Percentiles rank a stretch among this genome's conserved stretches.
These are phyloP conservation scores for Boloria euphrosyne DNA, from an alignment of 2,888 invertebrate genomes.

Conservation along the genomic window DNA sequence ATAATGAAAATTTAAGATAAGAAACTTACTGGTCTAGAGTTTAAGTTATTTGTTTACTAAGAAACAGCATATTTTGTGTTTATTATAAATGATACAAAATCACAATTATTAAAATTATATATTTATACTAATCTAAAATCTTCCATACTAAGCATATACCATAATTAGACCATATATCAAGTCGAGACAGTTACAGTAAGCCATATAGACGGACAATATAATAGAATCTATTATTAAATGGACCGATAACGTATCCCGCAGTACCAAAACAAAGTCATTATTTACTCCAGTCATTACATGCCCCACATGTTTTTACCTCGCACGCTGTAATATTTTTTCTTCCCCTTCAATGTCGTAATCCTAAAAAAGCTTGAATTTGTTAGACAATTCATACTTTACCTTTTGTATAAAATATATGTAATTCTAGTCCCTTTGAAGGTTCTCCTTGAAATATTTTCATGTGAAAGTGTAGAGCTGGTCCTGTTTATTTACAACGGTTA, in stretches of 20 bases:
- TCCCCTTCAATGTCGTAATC: constrained; percentile 4
- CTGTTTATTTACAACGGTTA: constrained; percentile 1
- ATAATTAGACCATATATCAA: constrained; percentile 7
- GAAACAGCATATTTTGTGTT: too few relatives aligned
- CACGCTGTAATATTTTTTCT: constrained; percentile 15
- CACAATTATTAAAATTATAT: not conserved
- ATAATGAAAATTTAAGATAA: too few relatives aligned
- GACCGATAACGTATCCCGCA: constrained; percentile 8
- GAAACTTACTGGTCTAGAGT: too few relatives aligned
- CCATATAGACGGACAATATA: constrained; percentile 8
- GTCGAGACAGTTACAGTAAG: not conserved
- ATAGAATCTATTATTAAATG: constrained; percentile 4
- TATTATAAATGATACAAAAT: too few relatives aligned
- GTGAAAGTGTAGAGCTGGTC: constrained; percentile 14
- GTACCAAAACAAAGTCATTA: constrained; percentile 30
- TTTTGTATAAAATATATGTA: constrained; percentile 31
- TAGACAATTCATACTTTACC: constrained; percentile 24
- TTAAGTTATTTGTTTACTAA: too few relatives aligned
- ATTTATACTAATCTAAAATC: not conserved
- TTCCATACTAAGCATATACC: constrained; percentile 5
- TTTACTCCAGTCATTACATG: constrained; percentile 23
- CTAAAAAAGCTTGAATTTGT: constrained; percentile 24
- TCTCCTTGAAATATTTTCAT: constrained; percentile 32
- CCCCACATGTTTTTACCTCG: constrained; percentile 25
- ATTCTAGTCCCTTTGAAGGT: constrained; percentile 28